Base-by-base conservation (phyloP, 2,888 invertebrate genomes). In the Koerneria pararmatus region DNA sequence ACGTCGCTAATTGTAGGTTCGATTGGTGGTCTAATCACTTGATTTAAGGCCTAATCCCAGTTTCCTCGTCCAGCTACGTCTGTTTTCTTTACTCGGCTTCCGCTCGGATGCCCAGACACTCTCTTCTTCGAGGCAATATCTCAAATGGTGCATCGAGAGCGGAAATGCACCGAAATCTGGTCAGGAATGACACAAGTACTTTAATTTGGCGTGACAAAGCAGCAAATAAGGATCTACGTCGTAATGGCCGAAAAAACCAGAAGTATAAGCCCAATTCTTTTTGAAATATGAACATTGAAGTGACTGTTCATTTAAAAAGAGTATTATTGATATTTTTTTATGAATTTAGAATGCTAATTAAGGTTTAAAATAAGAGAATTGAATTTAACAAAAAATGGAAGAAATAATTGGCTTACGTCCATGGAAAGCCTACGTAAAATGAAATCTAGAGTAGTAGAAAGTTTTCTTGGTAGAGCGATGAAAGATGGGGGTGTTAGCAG, bases 41-140 rank as follows among this genome's bases (percentile, higher is more conserved):
- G 72, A 71, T 63, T 63, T 34, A 48, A 70, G 73, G 5, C 74
- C 74, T 19, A 72, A 72, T 58, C 35, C 63, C 8, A 69, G 70
- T 1, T 74, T 76, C 62, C 37, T 72, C 37, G 61, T 66, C 19
- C 75, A 75, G 49, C 61, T 75, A 15, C 57, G 46, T 41, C 11
- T 41, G 46, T 41, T 41, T 41, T n/a, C 46, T 41, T 41, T n/a
- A n/a, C 46, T n/a, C 46, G 46, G n/a, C n/a, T n/a, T n/a, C n/a
- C n/a, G n/a, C n/a, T n/a, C n/a, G n/a, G n/a, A n/a, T n/a, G n/a
- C n/a, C n/a, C n/a, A 54, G 8, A 6, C 63, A 1, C 63, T 58
- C 65, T 31, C 48, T n/a, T 22, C 46, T 27, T 63, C 63, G 35
- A 54, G 35, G 29, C 37, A 53, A n/a, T 58, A 58, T 59, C 34